Evolutionary conservation across 2,888 invertebrate genomes (phyloP).

Genomic region (Drosophila anomalata): DNA sequence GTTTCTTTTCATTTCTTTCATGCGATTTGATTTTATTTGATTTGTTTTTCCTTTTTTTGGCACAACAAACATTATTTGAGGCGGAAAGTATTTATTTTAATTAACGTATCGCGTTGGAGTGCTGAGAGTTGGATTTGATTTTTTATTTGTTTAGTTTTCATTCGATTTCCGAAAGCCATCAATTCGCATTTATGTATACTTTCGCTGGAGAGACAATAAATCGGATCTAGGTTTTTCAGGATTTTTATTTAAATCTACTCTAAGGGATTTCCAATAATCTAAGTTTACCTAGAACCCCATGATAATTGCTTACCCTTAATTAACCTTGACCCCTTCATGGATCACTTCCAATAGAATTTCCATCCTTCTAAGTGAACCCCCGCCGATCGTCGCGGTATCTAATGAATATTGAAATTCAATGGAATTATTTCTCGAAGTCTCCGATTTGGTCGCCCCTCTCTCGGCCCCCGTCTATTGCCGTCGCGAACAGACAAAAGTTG

Average conservation of each 20-base stretch:
- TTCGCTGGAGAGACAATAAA: slow-evolving; percentile 42
- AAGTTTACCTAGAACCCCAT: neutral
- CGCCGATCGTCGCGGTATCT: slow-evolving; percentile 35
- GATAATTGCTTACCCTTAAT: neutral
- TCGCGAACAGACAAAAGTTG: slow-evolving; percentile 66
- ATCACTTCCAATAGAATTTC: neutral
- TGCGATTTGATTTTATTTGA: slow-evolving; percentile 16
- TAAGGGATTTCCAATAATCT: neutral
- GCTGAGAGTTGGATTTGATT: slow-evolving; percentile 20
- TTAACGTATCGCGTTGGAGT: slow-evolving; percentile 65
- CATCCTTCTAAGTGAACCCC: slow-evolving; percentile 19
- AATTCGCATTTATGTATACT: slow-evolving; percentile 55
- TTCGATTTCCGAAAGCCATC: slow-evolving; percentile 67
- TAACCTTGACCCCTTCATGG: slow-evolving; percentile 15
- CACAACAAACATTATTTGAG: slow-evolving; percentile 44
- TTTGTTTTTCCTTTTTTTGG: slow-evolving; percentile 17
- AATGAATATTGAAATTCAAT: slow-evolving; percentile 70
- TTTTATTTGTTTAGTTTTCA: slow-evolving; percentile 10
- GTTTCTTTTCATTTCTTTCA: slow-evolving; percentile 12
- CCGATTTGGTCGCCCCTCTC: slow-evolving; percentile 13
- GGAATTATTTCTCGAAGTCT: slow-evolving; percentile 72
- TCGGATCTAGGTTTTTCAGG: neutral
- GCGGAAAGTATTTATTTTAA: slow-evolving; percentile 78
- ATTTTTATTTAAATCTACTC: neutral
- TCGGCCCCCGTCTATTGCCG: neutral